These are phyloP conservation scores for Pithys albifrons DNA, from an alignment of 2,113 vertebrate species.

Conservation along the genomic window DNA sequence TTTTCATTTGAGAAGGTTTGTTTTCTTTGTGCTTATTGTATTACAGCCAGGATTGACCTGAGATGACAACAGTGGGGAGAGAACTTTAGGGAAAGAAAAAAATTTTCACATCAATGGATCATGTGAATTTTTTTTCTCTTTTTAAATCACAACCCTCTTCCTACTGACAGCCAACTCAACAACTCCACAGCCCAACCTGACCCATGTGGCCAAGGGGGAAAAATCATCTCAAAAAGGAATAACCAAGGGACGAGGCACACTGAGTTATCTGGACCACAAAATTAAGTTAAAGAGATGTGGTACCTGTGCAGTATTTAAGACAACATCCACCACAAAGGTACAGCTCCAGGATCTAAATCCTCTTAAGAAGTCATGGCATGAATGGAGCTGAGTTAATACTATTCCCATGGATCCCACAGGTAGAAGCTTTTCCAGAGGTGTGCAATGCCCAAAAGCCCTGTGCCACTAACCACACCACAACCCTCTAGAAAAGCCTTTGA, in stretches of 20 bases:
- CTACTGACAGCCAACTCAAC: background rate
- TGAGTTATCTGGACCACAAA: background rate
- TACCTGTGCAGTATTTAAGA: background rate
- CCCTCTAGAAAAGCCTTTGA: background rate
- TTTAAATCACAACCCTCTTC: background rate
- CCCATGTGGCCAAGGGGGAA: fast-evolving
- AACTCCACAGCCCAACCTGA: background rate
- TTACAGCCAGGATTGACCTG: background rate
- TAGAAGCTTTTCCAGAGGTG: background rate
- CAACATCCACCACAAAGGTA: background rate
- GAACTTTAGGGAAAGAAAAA: background rate
- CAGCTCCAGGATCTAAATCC: background rate
- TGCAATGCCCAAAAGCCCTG: fast-evolving
- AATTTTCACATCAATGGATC: background rate
- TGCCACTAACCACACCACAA: background rate
- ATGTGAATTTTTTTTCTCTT: background rate
- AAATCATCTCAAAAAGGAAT: background rate
- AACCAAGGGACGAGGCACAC: background rate
- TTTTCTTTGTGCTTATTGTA: background rate
- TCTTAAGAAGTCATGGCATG: background rate
- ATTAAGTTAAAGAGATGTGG: background rate
- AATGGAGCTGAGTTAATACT: background rate
- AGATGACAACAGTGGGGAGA: background rate
- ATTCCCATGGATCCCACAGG: background rate
- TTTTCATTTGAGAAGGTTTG: background rate